These are phyloP conservation scores for Holocentrus rufus DNA, from an alignment of 2,797 vertebrate genomes.

Conservation along the genomic window DNA sequence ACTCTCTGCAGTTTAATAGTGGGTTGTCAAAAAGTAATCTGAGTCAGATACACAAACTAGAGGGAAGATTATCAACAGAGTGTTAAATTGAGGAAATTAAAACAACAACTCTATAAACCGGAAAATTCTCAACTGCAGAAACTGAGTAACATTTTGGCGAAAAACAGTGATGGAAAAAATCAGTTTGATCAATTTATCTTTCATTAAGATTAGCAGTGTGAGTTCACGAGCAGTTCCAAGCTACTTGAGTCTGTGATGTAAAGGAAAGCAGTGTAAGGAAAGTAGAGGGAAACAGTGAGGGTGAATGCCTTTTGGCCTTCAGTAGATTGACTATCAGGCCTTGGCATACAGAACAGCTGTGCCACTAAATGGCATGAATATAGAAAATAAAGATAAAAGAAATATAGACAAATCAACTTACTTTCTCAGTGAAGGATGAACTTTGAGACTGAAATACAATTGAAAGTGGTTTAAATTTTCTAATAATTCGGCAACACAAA, in stretches of 20 bases:
- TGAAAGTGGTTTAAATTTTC: constrained; percentile 72
- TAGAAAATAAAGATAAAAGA: constrained; percentile 7
- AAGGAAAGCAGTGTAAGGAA: constrained; percentile 10
- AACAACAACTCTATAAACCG: neutral
- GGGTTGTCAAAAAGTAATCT: constrained; percentile 1
- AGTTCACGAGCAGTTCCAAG: neutral
- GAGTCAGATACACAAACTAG: constrained; percentile 1
- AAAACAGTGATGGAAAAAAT: neutral
- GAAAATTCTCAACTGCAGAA: neutral
- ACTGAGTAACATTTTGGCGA: neutral
- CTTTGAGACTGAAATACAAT: constrained; percentile 85
- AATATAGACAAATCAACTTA: constrained; percentile 74
- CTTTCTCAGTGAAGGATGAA: constrained; percentile 78
- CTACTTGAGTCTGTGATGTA: constrained; percentile 7
- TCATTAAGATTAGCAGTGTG: neutral
- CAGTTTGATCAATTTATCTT: neutral
- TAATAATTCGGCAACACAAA: constrained; percentile 47
- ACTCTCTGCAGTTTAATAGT: neutral
- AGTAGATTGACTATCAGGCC: neutral
- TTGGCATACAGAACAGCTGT: constrained; percentile 2
- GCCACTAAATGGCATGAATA: neutral
- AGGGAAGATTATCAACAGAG: neutral
- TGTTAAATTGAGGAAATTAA: neutral
- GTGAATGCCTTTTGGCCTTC: constrained; percentile 8
- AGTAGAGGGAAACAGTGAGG: constrained; percentile 23